Base-by-base conservation (phyloP, 2,797 vertebrate genomes). In the Urophycis tenuis region DNA sequence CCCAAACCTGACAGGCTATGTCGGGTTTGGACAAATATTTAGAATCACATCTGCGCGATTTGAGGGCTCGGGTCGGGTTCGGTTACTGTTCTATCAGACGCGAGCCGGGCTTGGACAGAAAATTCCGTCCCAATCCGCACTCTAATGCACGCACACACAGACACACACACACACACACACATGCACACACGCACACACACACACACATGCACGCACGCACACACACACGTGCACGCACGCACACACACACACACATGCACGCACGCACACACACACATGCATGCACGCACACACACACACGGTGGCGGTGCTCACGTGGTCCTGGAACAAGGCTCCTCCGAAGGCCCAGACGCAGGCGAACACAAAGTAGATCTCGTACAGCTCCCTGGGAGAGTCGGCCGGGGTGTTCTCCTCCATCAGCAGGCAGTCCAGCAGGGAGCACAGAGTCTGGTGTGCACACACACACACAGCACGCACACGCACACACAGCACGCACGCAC, bases 301-400 rank as follows among this genome's bases (percentile, higher is more conserved):
- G 35, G 17, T 71, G n/a, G 9, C 17, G 15, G 35, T 75, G 90
- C 92, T 87, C 79, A 96, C 95, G 88, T 96, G 95, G 87, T 95
- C 94, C 77, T 94, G 93, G 83, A 95, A 95, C 22, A 95, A 92
- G 69, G 94, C 92, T 0, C 94, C 94, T 73, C 94, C 94, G 77
- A 95, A 96, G 78, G 93, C 90, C 91, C 93, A 95, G 81, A 95
- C 90, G 34, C 91, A 94, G 81, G 92, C 92, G 80, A 95, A 95
- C 78, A 93, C 94, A 90, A 96, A 95, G 88, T 90, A 95, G 79
- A 93, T 92, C 87, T 95, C 93, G 74, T 92, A 94, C 77, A 95
- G 91, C 74, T 95, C 91, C 81, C 93, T 87, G 72, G 92, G 90
- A 75, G 93, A 95, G 86, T 96, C 95, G 0, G 92, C 84, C 30